These are phyloP conservation scores for Ceratosolen fusciceps DNA, from an alignment of 1,140 invertebrate species.

Conservation along the genomic window DNA sequence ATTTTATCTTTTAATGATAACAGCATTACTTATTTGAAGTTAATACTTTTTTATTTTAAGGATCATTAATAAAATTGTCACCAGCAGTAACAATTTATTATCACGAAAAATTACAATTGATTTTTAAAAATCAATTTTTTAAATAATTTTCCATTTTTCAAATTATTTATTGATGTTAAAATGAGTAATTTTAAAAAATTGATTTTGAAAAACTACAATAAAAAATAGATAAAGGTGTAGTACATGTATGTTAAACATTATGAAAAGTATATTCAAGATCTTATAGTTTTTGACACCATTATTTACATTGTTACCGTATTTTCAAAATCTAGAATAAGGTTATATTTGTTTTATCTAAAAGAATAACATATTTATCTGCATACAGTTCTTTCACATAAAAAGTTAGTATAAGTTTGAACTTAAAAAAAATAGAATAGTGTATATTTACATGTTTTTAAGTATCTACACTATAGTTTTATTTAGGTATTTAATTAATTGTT, in stretches of 20 bases:
- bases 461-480: constrained; percentile 18
- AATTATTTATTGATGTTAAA: constrained; percentile 1
- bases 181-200: constrained; percentile 4
- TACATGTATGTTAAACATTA: background rate
- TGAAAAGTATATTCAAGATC: background rate
- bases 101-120: background rate
- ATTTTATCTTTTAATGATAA: background rate
- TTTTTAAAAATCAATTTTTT: constrained; percentile 25
- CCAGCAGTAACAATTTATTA: background rate
- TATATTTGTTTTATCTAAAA: constrained; percentile 43
- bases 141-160: background rate
- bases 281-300: constrained; percentile 31
- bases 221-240: background rate
- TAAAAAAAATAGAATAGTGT: no score
- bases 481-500: constrained; percentile 29
- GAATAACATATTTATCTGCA: constrained; percentile 53
- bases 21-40: constrained; percentile 1
- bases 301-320: constrained; percentile 38
- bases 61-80: background rate
- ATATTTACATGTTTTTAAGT: background rate
- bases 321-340: constrained; percentile 25
- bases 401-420: no score
- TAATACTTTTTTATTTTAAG: constrained; percentile 20
- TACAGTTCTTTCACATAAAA: constrained; percentile 68
- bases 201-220: constrained; percentile 9